Percentiles rank a stretch among this genome's conserved stretches.
phyloP scores from a whole-genome alignment of 2,113 vertebrate genomes.

The Protobothrops flavoviridis region DNA sequence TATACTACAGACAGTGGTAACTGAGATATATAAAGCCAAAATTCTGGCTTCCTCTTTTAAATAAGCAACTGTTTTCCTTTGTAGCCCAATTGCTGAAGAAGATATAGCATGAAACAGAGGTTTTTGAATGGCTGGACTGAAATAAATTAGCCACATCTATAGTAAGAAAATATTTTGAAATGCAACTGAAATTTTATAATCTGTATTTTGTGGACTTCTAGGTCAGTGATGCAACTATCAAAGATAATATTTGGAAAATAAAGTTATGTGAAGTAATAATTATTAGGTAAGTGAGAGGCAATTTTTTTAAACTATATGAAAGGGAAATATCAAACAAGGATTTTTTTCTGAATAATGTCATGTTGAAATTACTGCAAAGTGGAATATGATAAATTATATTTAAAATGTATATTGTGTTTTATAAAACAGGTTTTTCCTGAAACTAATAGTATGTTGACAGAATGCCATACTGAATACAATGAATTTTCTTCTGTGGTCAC shows the following conservation, averaged over 20 bases:
- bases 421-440: not conserved
- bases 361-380: not conserved
- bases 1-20: not conserved
- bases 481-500: too few relatives aligned
- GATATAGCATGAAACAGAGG: not conserved
- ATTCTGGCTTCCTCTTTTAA: slow-evolving; percentile 11
- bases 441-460: not conserved
- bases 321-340: not conserved
- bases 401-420: not conserved
- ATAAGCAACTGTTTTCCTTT: not conserved
- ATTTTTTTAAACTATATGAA: not conserved
- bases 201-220: not conserved
- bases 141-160: not conserved
- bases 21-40: not conserved
- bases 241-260: not conserved
- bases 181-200: not conserved
- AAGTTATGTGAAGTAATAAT: not conserved
- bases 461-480: not conserved
- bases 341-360: not conserved
- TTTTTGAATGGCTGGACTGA: not conserved
- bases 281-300: slow-evolving; percentile 36
- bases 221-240: not conserved
- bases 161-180: not conserved
- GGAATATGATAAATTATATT: not conserved
- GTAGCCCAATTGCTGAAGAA: not conserved